Base-by-base conservation (phyloP, 2,113 vertebrate species). In the Genyomyrus donnyi region DNA sequence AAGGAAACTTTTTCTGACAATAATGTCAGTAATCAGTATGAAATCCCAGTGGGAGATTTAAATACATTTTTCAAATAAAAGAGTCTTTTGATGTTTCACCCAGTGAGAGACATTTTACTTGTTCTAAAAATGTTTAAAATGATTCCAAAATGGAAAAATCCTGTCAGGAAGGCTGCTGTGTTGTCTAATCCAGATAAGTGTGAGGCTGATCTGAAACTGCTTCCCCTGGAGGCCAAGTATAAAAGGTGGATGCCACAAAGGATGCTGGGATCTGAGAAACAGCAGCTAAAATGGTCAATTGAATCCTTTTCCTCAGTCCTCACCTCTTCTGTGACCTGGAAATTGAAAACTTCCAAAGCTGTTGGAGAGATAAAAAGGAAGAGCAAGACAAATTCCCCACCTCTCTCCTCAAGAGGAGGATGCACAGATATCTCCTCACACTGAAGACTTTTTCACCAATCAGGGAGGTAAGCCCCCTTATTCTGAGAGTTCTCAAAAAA, bases 311-410 rank as follows among this genome's bases (percentile, higher is more conserved):
- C 45, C 83, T 85, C 39, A 24, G 39, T 85, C 83, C 45, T 85
- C 83, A 85, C 83, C 45, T 85, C 42, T 48, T 46, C 42, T 85
- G 83, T 85, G 42, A 48, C 83, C 83, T 85, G 45, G 83, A 85
- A 85, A 85, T 45, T 85, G 42, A 46, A 48, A 45, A 85, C 42
- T 85, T 85, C 45, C 83, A 48, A 42, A n/a, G 42, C 83, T 85
- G 83, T 48, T 85, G 21, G 45, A 10, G 21, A 85, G 42, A 45
- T 85, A 10, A 35, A 42, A 83, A 83, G 77, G 42, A 85, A 48
- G 83, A 85, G 83, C 15, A 42, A 85, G 45, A 85, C 80, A 85
- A 48, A 46, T 45, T 49, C 45, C 83, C 42, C 39, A 46, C 83
- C 9, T 85, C 83, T 48, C 83, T 48, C 24, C 83, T 85, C 83